Base-by-base conservation (phyloP, 1,140 invertebrate genomes). In the Scylla paramamosain region DNA sequence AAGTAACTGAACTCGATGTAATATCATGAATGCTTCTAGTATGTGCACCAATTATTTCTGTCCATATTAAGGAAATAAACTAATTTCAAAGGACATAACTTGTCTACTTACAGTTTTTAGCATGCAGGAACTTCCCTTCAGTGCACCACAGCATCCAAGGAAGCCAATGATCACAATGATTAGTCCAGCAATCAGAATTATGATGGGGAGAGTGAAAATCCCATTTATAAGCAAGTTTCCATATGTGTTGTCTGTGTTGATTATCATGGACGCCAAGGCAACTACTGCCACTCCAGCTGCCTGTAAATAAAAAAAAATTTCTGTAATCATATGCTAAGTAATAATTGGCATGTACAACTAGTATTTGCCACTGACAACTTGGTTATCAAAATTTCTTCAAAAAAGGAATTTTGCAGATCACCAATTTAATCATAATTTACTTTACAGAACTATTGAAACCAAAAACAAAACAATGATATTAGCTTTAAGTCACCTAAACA, bases 61-160 rank as follows among this genome's bases (percentile, higher is more conserved):
- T 12, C 31, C 52, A 16, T n/a, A 59, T 39, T 45, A n/a, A 39
- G 16, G 16, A 39, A 14, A 59, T 12, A 59, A 59, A 59, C 10
- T 59, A 31, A 4, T 59, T 59, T 59, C 52, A 59, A 59, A 59
- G 10, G 10, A 59, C 2, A 59, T 12, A 59, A 20, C 16, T 59
- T 4, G 52, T 59, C 29, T 25, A 97, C 97, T 98, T 97, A 98
- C 98, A 96, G 98, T 97, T 94, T 98, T 97, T 6, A 99, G 97
- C 97, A 99, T 98, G 97, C 98, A 99, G 96, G 98, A 98, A 95
- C 98, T 99, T 97, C 99, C 98, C 96, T 98, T 98, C 93, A 98
- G 98, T 8, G 99, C 98, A 46, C 99, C 99, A 97, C 98, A 99
- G 96, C 99, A 99, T 93, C 99, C 99, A 59, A 99, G 97, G 97